phyloP scores from a whole-genome alignment of 2,888 invertebrate genomes.

The Archaeoteleia sp. region DNA sequence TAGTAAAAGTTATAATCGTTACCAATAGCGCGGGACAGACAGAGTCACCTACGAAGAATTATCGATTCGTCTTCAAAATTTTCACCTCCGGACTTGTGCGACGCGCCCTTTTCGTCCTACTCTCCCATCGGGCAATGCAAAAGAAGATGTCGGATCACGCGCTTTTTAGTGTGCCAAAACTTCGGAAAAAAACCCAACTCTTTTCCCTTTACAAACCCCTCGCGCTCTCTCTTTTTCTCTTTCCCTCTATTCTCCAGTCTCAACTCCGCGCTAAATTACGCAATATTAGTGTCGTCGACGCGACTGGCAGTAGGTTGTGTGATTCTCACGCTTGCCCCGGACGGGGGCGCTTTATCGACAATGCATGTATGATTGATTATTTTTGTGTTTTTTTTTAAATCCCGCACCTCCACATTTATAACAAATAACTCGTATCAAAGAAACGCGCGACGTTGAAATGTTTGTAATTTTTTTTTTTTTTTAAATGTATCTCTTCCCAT shows the following conservation, averaged over 20 bases:
- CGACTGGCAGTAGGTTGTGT: constrained; percentile 70
- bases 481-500: constrained; percentile 2
- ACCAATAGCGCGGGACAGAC: constrained; percentile 61
- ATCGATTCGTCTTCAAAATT: no score
- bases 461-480: constrained; percentile 13
- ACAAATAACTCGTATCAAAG: constrained; percentile 38
- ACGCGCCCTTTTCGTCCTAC: no score
- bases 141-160: no score
- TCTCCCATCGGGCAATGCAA: no score
- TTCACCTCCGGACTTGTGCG: no score
- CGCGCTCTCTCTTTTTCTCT: no score
- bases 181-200: no score
- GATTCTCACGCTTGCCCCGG: constrained; percentile 38
- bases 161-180: no score
- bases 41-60: constrained; percentile 54
- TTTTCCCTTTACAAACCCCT: no score
- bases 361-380: constrained; percentile 9
- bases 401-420: constrained; percentile 11
- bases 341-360: constrained; percentile 1
- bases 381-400: constrained; percentile 35
- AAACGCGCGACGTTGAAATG: constrained; percentile 16
- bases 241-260: constrained; percentile 16
- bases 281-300: constrained; percentile 59
- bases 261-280: constrained; percentile 16
- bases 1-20: constrained; percentile 56